Evolutionary conservation across 2,888 invertebrate species (phyloP).

Genomic region (Synanthedon vespiformis): DNA sequence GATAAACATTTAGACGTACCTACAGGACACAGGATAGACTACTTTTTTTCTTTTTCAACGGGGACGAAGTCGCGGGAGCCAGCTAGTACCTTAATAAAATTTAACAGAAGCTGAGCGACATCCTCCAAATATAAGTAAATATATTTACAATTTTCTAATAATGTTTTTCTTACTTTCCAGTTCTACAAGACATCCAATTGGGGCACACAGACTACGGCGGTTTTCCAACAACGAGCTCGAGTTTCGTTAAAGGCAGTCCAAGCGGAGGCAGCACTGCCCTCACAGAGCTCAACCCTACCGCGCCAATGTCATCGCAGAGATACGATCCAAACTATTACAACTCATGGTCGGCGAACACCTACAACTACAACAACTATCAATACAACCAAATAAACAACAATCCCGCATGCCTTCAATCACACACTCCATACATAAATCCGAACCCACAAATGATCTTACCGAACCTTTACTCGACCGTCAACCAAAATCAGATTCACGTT

Average conservation of each 20-base stretch:
- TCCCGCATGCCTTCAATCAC: slow-evolving; percentile 60
- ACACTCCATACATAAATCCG: slow-evolving; percentile 73
- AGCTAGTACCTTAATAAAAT: too few species aligned
- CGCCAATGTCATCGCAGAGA: slow-evolving; percentile 40
- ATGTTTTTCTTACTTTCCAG: slow-evolving; percentile 29
- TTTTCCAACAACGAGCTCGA: slow-evolving; percentile 42
- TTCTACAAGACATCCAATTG: slow-evolving; percentile 70
- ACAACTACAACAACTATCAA: slow-evolving; percentile 77
- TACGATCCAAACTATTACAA: slow-evolving; percentile 72
- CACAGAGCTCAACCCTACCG: slow-evolving; percentile 54
- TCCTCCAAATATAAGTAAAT: too few species aligned
- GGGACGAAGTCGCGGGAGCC: too few species aligned
- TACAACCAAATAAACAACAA: slow-evolving; percentile 74
- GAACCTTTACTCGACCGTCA: slow-evolving; percentile 85
- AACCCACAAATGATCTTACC: slow-evolving; percentile 80
- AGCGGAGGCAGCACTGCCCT: slow-evolving; percentile 42
- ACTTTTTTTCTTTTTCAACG: too few species aligned
- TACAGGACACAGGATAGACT: too few species aligned
- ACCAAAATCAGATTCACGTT: slow-evolving; percentile 88
- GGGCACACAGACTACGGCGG: slow-evolving; percentile 53
- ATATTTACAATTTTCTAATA: background rate
- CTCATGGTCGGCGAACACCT: slow-evolving; percentile 74
- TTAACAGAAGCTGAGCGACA: too few species aligned
- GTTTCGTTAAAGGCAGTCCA: slow-evolving; percentile 51
- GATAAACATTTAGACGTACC: too few species aligned